Evolutionary conservation across 1,140 invertebrate species (phyloP), one percentile per base, ranked within the genome.

Genomic region (Rhyacophila brunnea): DNA sequence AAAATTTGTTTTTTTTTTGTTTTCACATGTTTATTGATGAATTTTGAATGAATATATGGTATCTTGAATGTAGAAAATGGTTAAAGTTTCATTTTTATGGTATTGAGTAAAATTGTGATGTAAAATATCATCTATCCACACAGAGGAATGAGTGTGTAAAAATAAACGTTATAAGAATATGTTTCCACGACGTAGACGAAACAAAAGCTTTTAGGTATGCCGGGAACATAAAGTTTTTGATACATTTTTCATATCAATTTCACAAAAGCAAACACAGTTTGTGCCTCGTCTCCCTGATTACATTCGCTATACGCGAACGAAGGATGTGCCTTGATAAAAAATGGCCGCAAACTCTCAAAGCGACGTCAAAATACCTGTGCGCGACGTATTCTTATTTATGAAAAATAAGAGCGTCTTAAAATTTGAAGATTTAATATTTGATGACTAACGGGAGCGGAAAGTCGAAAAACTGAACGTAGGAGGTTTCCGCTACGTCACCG

Each of bases 391-490:
- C 35, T 42, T 51, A 42, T 56, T 61, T 56, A 61, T 45, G 46
- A 20, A 48, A 61, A 54, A 54, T 28, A 56, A 44, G 38, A 61
- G 47, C 42, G 47, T 23, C 47, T 54, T 55, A 45, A 54, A 61
- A 56, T 61, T 61, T 56, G 20, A 45, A 53, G 50, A 58, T 63
- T 63, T 60, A 64, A 64, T 64, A 64, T 64, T 64, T 64, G 53
- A 64, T 60, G 62, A 64, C 57, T 56, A 64, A 60, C 53, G 58
- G 58, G 23, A 59, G 49, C 20, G 42, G 6, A 6, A 35, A 17
- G n/a, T 17, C 34, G 28, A 23, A 35, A 46, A 38, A 20, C 43
- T 46, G 14, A 45, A 57, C 38, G 52, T 20, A 55, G 56, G 59
- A 17, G 38, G 58, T 59, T 60, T 60, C 42, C 57, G 57, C 62